Evolutionary conservation across 2,113 vertebrate genomes (phyloP), one percentile per base, ranked within the genome.

Genomic region (Agelaius tricolor): DNA sequence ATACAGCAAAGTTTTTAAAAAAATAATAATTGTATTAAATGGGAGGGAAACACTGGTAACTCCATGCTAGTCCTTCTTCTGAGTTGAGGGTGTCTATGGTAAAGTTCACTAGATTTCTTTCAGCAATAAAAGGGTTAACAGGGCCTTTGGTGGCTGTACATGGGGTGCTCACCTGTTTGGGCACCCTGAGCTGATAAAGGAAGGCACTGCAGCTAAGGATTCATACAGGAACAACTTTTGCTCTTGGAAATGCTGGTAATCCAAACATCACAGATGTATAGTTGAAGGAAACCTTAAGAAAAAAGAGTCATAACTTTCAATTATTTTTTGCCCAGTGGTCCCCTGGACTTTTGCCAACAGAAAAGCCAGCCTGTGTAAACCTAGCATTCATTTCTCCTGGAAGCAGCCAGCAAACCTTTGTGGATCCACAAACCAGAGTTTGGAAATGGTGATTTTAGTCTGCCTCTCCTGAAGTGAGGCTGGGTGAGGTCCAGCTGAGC

Each of bases 81-180:
- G 62, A 89, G 43, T 15, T 73, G 37, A 61, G 27, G 39, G 28
- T 73, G 20, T 73, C 67, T 68, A 16, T 80, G 75, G 22, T 76
- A 62, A 69, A 0, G 0, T 62, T 76, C 33, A 22, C 24, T 82
- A 18, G 8, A 27, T 79, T 91, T 82, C 6, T 44, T 93, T 79
- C 37, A 27, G 62, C 44, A 54, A 10, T 57, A 44, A 85, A 85
- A 30, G 33, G n/a, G 28, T 76, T 47, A 20, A 3, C 8, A 9
- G 33, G 31, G 66, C 62, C 28, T 22, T 83, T 59, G n/a, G 9
- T 28, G 23, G 59, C 65, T 21, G 7, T 31, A 11, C 0, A 0
- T 26, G 43, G 57, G 33, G 28, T 18, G 63, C 17, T 59, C 22
- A 49, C 47, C 0, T 31, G 35, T 54, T 31, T 65, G 52, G 49